A percentile compares a stretch with the other conserved stretches of the same genome.
Evolutionary conservation across 2,797 vertebrate genomes (phyloP).

Genomic region (Gila robusta): DNA sequence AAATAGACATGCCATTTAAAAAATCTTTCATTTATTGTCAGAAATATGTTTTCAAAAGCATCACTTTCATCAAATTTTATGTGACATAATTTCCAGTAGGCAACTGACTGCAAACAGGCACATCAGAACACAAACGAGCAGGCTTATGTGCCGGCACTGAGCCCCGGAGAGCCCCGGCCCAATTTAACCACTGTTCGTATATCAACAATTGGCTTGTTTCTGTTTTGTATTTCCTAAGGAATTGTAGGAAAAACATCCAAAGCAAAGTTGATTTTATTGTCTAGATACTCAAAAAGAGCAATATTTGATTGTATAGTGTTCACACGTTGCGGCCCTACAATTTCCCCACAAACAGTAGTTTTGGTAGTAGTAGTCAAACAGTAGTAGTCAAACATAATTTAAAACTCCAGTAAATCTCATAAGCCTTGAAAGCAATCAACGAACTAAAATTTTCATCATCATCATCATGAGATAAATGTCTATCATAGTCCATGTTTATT

Average conservation of each 20-base stretch:
- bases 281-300: background rate
- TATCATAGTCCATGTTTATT: conserved; percentile 12
- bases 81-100: too few relatives aligned
- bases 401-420: conserved; percentile 10
- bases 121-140: too few relatives aligned
- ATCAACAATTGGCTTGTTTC: background rate
- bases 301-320: background rate
- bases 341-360: background rate
- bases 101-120: too few relatives aligned
- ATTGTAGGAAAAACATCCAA: background rate
- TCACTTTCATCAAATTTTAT: too few relatives aligned
- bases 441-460: background rate
- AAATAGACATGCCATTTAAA: too few relatives aligned
- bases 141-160: too few relatives aligned
- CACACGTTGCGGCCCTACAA: too few relatives aligned
- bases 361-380: too few relatives aligned
- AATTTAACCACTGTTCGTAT: background rate
- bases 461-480: conserved; percentile 19
- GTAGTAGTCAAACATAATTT: background rate
- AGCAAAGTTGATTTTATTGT: background rate
- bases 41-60: too few relatives aligned
- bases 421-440: conserved; percentile 15
- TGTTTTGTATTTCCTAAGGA: background rate
- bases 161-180: too few relatives aligned
- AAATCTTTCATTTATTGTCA: too few relatives aligned